phyloP scores from a whole-genome alignment of 1,140 invertebrate genomes.

The Eumaeus atala region DNA sequence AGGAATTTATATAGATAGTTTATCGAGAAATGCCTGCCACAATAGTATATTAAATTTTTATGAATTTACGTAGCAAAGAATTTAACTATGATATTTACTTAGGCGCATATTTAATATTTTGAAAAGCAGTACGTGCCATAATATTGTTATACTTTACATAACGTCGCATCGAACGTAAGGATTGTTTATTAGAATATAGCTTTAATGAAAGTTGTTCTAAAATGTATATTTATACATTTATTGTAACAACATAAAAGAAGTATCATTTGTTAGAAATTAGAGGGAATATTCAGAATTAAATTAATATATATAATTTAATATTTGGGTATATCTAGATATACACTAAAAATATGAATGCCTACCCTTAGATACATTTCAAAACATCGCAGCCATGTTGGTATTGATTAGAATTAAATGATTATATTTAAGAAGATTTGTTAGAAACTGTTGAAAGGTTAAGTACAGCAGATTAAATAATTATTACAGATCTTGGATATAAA shows the following conservation, averaged over 20 bases:
- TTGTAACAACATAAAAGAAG: constrained; percentile 15
- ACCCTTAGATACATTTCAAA: no score
- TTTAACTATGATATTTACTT: not conserved
- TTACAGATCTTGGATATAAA: no score
- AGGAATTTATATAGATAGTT: no score
- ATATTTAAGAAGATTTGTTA: no score
- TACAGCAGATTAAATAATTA: no score
- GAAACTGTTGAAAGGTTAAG: no score
- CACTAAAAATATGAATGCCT: no score
- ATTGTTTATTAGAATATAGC: constrained; percentile 43
- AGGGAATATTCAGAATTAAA: no score
- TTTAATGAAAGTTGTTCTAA: constrained; percentile 48
- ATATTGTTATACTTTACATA: constrained; percentile 9
- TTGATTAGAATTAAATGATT: no score
- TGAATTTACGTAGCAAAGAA: not conserved
- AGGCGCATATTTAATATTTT: constrained; percentile 1
- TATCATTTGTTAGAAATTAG: constrained; percentile 15
- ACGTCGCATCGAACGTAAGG: constrained; percentile 45
- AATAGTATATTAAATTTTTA: not conserved
- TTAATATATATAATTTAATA: no score
- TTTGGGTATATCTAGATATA: no score
- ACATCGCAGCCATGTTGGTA: no score
- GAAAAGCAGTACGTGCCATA: not conserved
- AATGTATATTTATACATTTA: constrained; percentile 31
- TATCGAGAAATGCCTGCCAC: constrained; percentile 7